Conservation (phyloP, 1,140 invertebrate genomes). For the Tribolium castaneum region DNA sequence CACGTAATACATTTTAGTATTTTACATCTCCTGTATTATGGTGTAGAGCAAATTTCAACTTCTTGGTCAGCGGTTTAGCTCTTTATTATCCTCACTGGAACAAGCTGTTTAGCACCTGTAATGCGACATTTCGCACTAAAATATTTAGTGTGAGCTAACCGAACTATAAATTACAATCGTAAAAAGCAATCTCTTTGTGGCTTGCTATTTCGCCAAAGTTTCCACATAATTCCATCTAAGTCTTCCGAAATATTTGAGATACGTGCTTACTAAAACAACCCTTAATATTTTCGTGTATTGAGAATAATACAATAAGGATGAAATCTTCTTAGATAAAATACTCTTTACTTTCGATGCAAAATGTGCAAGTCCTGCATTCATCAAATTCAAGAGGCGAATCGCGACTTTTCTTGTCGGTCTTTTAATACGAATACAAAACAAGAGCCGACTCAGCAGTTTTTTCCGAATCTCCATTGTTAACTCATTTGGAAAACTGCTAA, state of each 20-base stretch:
- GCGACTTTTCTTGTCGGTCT: conserved; percentile 7
- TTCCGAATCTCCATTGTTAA: conserved; percentile 42
- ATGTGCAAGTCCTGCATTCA: conserved; percentile 6
- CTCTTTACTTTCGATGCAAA: conserved; percentile 5
- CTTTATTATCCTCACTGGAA: background rate
- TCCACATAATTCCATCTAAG: background rate
- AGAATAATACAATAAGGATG: background rate
- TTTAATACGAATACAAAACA: conserved; percentile 43
- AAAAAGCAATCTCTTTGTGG: background rate
- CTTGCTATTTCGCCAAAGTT: background rate
- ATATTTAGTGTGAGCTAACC: background rate
- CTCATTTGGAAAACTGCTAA: conserved; percentile 31
- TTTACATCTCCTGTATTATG: too few species aligned
- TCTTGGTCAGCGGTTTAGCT: background rate
- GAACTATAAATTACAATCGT: background rate
- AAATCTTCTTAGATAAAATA: conserved; percentile 6
- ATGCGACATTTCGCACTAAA: background rate
- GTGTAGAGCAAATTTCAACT: too few species aligned
- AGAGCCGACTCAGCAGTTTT: conserved; percentile 44
- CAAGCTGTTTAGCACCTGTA: background rate
- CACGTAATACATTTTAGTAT: too few species aligned
- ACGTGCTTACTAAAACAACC: background rate
- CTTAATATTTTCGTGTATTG: background rate
- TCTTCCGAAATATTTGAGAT: background rate
- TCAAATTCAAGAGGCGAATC: conserved; percentile 19